Conservation (phyloP, 2,888 invertebrate species). For the Chloroclysta siterata region DNA sequence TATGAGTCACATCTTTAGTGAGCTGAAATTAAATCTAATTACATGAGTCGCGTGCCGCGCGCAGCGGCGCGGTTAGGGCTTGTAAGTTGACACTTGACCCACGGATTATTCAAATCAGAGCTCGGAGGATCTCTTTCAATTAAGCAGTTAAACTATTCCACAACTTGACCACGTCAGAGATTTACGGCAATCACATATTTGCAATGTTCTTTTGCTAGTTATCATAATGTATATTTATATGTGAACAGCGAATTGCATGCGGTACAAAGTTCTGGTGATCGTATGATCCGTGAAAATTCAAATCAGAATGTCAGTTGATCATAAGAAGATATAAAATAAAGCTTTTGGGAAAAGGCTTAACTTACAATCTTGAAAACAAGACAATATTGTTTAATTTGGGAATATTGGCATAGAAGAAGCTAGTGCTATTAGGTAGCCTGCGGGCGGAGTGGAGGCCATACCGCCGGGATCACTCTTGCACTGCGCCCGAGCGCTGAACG, state of each 20-base stretch:
- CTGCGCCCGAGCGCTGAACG: slow-evolving; percentile 72
- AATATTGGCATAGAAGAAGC: slow-evolving; percentile 13
- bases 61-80: slow-evolving; percentile 49
- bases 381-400: background rate
- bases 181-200: background rate
- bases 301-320: background rate
- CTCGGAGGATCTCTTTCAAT: slow-evolving; percentile 40
- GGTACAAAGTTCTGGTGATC: no score
- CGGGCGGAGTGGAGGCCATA: slow-evolving; percentile 47
- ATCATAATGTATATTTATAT: no score
- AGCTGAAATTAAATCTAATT: slow-evolving; percentile 62
- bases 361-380: background rate
- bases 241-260: no score
- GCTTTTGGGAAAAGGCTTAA: background rate
- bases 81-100: slow-evolving; percentile 68
- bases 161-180: slow-evolving; percentile 23
- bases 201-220: background rate
- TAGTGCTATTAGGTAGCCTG: slow-evolving; percentile 39
- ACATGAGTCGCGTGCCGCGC: slow-evolving; percentile 50
- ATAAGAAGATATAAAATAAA: background rate
- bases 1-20: background rate
- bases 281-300: no score
- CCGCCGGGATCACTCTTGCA: slow-evolving; percentile 70
- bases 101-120: slow-evolving; percentile 68
- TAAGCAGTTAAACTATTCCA: slow-evolving; percentile 29